phyloP scores from a whole-genome alignment of 2,797 vertebrate genomes.

The Megaceryle alcyon region DNA sequence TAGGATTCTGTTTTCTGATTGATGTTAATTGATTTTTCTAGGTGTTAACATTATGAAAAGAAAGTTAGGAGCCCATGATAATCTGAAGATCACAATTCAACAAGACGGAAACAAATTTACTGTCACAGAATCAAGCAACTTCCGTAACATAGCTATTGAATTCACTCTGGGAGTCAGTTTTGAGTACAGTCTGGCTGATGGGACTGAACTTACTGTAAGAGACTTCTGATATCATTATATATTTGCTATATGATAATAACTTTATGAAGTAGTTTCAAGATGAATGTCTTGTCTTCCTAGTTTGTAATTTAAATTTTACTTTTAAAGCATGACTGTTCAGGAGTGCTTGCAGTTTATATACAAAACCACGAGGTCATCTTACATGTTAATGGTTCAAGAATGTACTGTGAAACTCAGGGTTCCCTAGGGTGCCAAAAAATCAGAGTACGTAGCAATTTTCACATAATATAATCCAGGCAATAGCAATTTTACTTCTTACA shows the following conservation, averaged over 20 bases:
- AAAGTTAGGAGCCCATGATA: constrained; percentile 92
- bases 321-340: not conserved
- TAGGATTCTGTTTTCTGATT: not conserved
- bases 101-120: constrained; percentile 89
- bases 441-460: not conserved
- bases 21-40: constrained; percentile 43
- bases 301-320: not conserved
- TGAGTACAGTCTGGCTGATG: constrained; percentile 89
- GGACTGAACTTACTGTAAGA: constrained; percentile 89
- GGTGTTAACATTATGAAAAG: constrained; percentile 91
- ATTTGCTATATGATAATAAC: not conserved
- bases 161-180: constrained; percentile 89
- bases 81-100: constrained; percentile 87
- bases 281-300: not conserved
- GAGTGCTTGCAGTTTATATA: not conserved
- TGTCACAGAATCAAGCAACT: constrained; percentile 89
- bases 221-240: not conserved
- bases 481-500: not conserved
- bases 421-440: not conserved
- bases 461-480: not conserved
- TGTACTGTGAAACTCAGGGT: not conserved
- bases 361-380: not conserved
- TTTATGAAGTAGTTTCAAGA: not conserved
- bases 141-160: constrained; percentile 87
- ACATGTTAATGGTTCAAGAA: not conserved